A percentile compares a stretch with the other conserved stretches of the same genome.
Evolutionary conservation across 2,888 invertebrate genomes (phyloP).

Genomic region (Apocheima hispidaria): DNA sequence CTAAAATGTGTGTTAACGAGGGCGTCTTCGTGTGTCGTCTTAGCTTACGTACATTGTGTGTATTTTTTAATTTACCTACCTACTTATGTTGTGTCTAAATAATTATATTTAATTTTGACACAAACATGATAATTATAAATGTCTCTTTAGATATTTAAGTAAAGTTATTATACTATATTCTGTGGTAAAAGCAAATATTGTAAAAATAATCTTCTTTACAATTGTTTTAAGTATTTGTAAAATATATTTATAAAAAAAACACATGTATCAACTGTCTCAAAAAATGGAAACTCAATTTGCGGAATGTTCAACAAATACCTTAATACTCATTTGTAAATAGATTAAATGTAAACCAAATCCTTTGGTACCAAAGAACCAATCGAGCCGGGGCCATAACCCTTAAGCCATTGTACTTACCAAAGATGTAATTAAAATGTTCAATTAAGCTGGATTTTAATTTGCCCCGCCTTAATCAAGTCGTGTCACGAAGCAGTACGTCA

Average conservation of each 20-base stretch:
- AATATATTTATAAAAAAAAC: constrained; percentile 6
- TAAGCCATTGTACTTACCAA: constrained; percentile 83
- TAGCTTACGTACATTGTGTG: not conserved
- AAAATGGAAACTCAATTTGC: constrained; percentile 5
- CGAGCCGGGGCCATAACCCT: constrained; percentile 69
- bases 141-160: too few relatives aligned
- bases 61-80: not conserved
- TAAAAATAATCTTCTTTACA: constrained; percentile 18
- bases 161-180: too few relatives aligned
- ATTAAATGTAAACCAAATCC: constrained; percentile 32
- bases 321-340: constrained; percentile 32
- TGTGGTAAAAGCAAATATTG: not conserved
- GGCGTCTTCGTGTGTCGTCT: too few relatives aligned
- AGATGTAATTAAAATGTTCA: constrained; percentile 75
- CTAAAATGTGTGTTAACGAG: too few relatives aligned
- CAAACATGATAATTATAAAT: not conserved
- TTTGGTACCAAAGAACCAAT: constrained; percentile 73
- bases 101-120: not conserved
- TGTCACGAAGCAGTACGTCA: constrained; percentile 19
- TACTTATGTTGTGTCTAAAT: not conserved
- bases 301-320: constrained; percentile 13
- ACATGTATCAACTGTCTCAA: not conserved
- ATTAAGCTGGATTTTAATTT: constrained; percentile 44
- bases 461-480: constrained; percentile 19
- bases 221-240: constrained; percentile 14